Base-by-base conservation (phyloP, 2,888 invertebrate species). In the Hipparchia semele region DNA sequence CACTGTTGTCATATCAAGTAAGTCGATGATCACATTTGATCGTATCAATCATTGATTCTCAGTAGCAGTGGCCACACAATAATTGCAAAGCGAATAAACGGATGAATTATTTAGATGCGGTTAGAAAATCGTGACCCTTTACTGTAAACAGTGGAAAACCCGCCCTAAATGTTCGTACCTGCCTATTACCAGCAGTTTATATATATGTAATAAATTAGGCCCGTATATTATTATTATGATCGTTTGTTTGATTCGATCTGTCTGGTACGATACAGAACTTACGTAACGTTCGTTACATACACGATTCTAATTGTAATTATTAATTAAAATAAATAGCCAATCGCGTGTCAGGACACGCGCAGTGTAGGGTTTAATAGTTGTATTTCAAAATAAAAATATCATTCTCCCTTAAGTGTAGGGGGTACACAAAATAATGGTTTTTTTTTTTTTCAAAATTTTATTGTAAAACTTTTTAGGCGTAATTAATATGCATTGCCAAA, bases 91-190 rank as follows among this genome's bases (percentile, higher is more conserved):
- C 46, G 45, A 46, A 59, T 12, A 45, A 61, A 33, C 33, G 10
- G 33, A 65, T 65, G 65, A 65, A 65, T 65, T 65, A 65, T 65
- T 65, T 51, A 65, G 33, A 65, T 53, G 65, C 53, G 51, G 65
- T 65, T 39, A 33, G 53, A 65, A 65, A 65, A 65, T 65, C 65
- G 65, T 65, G 65, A 51, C 51, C 65, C 62, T 13, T 62, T 12
- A 13, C 10, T 12, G 33, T 33, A 33, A 65, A 65, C 53, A 65
- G 65, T 53, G 65, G 65, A 53, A 65, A 65, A 33, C 51, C 53
- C 65, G 53, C 65, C 65, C 65, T 65, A 53, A 65, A 65, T 53
- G 53, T 33, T 65, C 45, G 6, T 61, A 45, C n/a, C 10, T 33
- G 33, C n/a, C 56, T 56, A 23, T 23, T 61, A 45, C 6, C 12